These are phyloP conservation scores for Microplitis deprimator DNA, from an alignment of 2,888 invertebrate species.

Conservation along the genomic window DNA sequence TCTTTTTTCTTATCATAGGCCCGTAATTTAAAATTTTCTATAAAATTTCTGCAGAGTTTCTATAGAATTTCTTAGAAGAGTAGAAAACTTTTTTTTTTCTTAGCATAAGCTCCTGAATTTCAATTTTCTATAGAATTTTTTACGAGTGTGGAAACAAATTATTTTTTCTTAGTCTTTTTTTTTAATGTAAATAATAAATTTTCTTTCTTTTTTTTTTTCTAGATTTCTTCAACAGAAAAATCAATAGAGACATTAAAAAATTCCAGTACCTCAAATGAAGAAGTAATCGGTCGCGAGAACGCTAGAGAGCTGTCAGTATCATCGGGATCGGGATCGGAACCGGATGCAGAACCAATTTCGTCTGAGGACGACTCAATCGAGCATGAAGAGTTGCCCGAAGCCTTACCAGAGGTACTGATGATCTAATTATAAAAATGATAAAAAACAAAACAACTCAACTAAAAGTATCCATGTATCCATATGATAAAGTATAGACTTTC, in stretches of 20 bases:
- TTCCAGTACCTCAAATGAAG: not conserved
- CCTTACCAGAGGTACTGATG: constrained; percentile 61
- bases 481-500: constrained; percentile 20
- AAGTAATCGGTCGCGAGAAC: constrained; percentile 55
- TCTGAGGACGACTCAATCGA: constrained; percentile 59
- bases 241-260: constrained; percentile 11
- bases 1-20: too few species aligned
- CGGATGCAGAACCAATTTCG: constrained; percentile 78
- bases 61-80: too few species aligned
- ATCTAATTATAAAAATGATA: constrained; percentile 4
- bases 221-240: constrained; percentile 42
- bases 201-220: not conserved
- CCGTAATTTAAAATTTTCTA: too few species aligned
- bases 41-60: too few species aligned
- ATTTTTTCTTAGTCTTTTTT: too few species aligned
- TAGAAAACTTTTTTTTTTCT: too few species aligned
- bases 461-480: constrained; percentile 2
- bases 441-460: constrained; percentile 27
- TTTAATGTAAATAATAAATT: not conserved
- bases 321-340: constrained; percentile 72
- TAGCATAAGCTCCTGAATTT: too few species aligned
- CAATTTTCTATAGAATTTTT: too few species aligned
- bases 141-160: too few species aligned
- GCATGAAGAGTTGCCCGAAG: constrained; percentile 58
- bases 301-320: constrained; percentile 74